phyloP scores from a whole-genome alignment of 53 echinoderm and acorn worm genomes.

The Astropecten irregularis region DNA sequence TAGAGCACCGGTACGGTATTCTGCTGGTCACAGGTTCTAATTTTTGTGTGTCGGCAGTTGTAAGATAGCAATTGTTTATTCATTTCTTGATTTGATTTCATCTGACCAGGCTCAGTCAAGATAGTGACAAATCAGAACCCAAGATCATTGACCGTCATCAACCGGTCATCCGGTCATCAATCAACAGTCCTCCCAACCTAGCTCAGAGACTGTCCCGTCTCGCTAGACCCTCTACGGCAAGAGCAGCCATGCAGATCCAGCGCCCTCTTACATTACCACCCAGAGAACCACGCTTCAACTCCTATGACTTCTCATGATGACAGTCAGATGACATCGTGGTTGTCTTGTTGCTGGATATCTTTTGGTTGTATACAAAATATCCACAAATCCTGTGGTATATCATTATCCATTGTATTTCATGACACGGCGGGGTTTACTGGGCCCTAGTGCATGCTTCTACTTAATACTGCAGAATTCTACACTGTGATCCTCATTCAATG shows the following conservation, averaged over 20 bases:
- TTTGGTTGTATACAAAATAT: too few relatives aligned
- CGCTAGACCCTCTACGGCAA: constrained; percentile 81
- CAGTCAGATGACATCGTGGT: neutral
- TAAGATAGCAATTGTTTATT: too few relatives aligned
- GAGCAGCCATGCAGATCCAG: constrained; percentile 81
- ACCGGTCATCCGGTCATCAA: constrained; percentile 85
- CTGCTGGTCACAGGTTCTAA: too few relatives aligned
- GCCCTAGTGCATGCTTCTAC: too few relatives aligned
- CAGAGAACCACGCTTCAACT: constrained; percentile 24
- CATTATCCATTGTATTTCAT: neutral
- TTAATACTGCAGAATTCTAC: too few relatives aligned
- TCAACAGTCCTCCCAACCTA: constrained; percentile 84
- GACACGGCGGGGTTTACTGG: too few relatives aligned
- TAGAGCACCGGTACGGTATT: too few relatives aligned
- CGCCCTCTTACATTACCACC: constrained; percentile 55
- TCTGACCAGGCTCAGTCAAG: constrained; percentile 26
- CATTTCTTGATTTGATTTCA: neutral
- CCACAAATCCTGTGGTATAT: too few relatives aligned
- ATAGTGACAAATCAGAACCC: constrained; percentile 50
- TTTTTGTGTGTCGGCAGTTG: too few relatives aligned
- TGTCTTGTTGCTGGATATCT: too few relatives aligned
- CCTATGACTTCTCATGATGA: constrained; percentile 31
- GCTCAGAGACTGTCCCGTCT: constrained; percentile 77
- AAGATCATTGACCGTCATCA: constrained; percentile 86
- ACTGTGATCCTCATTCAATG: too few relatives aligned